Percentiles rank a stretch among this genome's conserved stretches.
Evolutionary conservation across 2,113 vertebrate genomes (phyloP).

Genomic region (Cacatua alba): DNA sequence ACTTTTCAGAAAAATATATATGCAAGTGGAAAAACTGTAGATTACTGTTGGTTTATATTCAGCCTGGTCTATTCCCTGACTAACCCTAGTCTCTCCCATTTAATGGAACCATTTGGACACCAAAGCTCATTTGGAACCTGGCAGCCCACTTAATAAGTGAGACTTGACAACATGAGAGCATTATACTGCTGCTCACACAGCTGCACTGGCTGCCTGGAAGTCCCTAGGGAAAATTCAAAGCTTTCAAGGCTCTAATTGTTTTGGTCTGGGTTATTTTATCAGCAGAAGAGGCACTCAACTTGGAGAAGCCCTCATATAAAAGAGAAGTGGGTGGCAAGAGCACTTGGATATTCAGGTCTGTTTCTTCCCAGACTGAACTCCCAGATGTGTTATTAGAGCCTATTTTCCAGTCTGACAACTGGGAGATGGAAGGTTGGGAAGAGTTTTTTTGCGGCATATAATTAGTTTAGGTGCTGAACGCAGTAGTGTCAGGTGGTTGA

Average conservation of each 20-base stretch:
- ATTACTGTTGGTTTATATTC: background rate
- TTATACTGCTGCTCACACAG: slow-evolving; percentile 14
- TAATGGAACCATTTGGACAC: background rate
- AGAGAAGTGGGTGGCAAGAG: background rate
- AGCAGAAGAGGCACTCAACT: background rate
- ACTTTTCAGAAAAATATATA: background rate
- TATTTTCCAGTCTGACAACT: background rate
- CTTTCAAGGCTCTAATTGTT: slow-evolving; percentile 50
- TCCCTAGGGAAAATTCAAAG: slow-evolving; percentile 13
- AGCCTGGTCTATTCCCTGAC: background rate
- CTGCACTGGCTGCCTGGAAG: background rate
- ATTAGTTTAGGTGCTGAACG: background rate
- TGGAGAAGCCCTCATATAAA: background rate
- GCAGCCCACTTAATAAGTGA: slow-evolving; percentile 11
- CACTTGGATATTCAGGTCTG: background rate
- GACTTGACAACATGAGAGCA: background rate
- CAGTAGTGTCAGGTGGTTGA: background rate
- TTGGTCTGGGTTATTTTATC: slow-evolving; percentile 22
- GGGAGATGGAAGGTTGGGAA: background rate
- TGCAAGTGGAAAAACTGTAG: background rate
- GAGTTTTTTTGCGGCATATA: background rate
- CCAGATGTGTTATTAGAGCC: background rate
- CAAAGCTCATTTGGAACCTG: background rate
- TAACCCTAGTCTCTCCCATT: background rate
- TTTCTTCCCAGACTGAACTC: background rate